Evolutionary conservation across 2,888 invertebrate genomes (phyloP), one percentile per base, ranked within the genome.

Genomic region (Rhorus exstirpatorius): DNA sequence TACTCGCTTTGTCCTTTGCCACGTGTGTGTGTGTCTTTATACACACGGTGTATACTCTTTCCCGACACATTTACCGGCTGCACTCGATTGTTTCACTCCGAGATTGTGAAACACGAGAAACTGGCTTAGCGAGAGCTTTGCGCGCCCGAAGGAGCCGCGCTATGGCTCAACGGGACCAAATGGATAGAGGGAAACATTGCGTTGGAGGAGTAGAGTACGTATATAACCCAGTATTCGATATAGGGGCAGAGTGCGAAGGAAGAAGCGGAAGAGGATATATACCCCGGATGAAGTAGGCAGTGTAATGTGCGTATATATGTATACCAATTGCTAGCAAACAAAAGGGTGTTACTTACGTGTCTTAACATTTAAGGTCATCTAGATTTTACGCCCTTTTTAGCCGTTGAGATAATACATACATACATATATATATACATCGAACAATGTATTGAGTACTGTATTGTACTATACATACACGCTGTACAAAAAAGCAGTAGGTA

Each of bases 61-160:
- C 31, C 19, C 26, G 14, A 41, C 49, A 60, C 44, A 35, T 19
- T 55, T 44, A 31, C 44, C 24, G 12, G 60, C 35, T 60, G 67
- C 87, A 86, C 89, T 89, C 89, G 86, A 91, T 91, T 91, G 90
- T 88, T 87, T 88, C 84, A 79, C 84, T 85, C 58, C 75, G 88
- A 87, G 86, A 88, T 88, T 88, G 87, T 87, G 87, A 87, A 87
- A 87, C 88, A 87, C 85, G 85, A 83, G 86, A 87, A 86, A 87
- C 84, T 87, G 86, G 86, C 87, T 88, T 87, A 87, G 84, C 81
- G 68, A 83, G 83, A 86, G 85, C 85, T 87, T 86, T 87, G 77
- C 84, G 77, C 84, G 78, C 83, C 84, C 58, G 63, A 63, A 70
- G 65, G 61, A 70, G 17, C 49, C 35, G 41, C 19, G 38, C 35